phyloP scores from a whole-genome alignment of 2,113 vertebrate genomes.

The Ariopsis seemanni region DNA sequence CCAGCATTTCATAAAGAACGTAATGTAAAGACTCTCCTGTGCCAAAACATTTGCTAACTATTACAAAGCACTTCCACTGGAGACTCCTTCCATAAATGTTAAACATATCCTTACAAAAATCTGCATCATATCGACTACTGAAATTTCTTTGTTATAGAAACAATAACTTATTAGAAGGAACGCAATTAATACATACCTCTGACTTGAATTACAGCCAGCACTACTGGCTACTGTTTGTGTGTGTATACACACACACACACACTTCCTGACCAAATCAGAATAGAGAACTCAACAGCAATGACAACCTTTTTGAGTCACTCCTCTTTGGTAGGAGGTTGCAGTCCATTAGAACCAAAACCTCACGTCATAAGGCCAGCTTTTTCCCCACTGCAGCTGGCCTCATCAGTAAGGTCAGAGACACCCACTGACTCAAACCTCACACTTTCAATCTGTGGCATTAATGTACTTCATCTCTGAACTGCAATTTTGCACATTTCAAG shows the following conservation, averaged over 20 bases:
- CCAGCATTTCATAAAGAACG: background rate
- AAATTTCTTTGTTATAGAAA: background rate
- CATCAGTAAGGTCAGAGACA: no score
- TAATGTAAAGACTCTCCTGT: background rate
- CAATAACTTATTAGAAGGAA: background rate
- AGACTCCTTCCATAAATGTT: background rate
- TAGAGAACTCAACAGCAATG: background rate
- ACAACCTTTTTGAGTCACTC: no score
- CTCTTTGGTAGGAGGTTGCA: no score
- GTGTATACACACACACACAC: background rate
- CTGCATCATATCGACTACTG: background rate
- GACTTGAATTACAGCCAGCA: background rate
- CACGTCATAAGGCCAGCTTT: no score
- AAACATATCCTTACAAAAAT: background rate
- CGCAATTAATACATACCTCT: background rate
- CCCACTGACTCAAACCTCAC: no score
- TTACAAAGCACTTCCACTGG: background rate
- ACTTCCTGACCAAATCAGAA: background rate
- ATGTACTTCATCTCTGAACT: no score
- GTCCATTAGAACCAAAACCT: no score
- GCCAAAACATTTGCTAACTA: background rate
- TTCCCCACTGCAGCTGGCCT: no score
- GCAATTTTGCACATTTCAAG: no score
- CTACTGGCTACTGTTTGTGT: background rate
- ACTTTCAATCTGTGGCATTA: no score